Conservation (phyloP, 2,113 vertebrate species). For the Oncorhynchus mykiss region DNA sequence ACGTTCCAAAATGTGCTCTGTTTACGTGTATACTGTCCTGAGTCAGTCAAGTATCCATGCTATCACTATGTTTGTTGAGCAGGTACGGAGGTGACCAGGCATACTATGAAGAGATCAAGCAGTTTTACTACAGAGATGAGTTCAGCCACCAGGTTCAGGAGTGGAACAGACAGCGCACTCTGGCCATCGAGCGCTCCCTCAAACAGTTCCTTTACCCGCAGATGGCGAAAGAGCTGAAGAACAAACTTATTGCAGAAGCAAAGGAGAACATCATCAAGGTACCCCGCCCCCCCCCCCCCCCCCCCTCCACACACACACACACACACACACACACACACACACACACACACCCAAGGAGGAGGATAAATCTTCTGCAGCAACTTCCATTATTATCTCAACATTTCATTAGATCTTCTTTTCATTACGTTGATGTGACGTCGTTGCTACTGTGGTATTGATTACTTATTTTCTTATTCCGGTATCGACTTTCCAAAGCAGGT, state of each 20-base stretch:
- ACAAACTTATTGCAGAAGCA: slow-evolving; percentile 90
- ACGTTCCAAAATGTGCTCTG: no score
- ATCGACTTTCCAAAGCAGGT: slow-evolving; percentile 25
- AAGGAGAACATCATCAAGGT: slow-evolving; percentile 97
- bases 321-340: background rate
- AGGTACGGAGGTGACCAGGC: slow-evolving; percentile 94
- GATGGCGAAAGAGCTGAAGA: slow-evolving; percentile 97
- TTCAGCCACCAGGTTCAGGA: slow-evolving; percentile 99
- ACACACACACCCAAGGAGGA: background rate
- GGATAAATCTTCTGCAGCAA: no score
- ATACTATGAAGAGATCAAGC: slow-evolving; percentile 98
- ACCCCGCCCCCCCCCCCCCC: background rate
- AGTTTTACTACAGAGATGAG: slow-evolving; percentile 98
- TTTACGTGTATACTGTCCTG: background rate
- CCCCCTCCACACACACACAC: background rate
- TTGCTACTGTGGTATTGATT: background rate
- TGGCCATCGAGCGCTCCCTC: slow-evolving; percentile 91
- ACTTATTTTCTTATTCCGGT: slow-evolving; percentile 11
- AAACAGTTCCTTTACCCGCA: slow-evolving; percentile 96
- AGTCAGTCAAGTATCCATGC: background rate
- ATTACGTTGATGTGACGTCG: background rate
- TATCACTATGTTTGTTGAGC: slow-evolving; percentile 13
- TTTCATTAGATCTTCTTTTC: background rate
- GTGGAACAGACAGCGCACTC: slow-evolving; percentile 94
- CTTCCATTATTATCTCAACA: background rate